Conservation (phyloP, 2,797 vertebrate genomes). For the Typhlichthys eigenmanni region DNA sequence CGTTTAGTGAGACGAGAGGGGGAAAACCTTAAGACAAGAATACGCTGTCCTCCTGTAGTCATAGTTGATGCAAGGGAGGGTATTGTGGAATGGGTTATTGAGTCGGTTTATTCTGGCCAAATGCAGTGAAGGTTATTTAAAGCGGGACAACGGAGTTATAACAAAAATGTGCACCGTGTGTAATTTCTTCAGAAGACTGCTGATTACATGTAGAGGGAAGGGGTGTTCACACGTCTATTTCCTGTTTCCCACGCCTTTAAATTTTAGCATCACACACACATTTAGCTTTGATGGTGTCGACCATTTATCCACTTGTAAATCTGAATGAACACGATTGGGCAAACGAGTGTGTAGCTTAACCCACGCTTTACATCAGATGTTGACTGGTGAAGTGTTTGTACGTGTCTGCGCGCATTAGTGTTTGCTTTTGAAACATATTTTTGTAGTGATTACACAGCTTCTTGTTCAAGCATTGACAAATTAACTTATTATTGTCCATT, state of each 20-base stretch:
- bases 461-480: constrained; percentile 49
- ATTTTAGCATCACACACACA: constrained; percentile 29
- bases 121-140: neutral
- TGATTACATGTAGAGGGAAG: constrained; percentile 13
- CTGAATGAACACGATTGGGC: neutral
- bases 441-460: constrained; percentile 54
- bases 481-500: constrained; percentile 11
- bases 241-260: constrained; percentile 48
- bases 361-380: constrained; percentile 33
- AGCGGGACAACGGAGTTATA: constrained; percentile 2
- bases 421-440: constrained; percentile 54
- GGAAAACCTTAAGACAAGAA: constrained; percentile 8
- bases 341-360: constrained; percentile 10
- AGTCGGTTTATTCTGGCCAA: constrained; percentile 26
- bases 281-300: constrained; percentile 18
- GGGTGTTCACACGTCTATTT: constrained; percentile 10
- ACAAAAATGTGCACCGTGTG: constrained; percentile 16
- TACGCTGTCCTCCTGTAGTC: constrained; percentile 6
- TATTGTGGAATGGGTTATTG: constrained; percentile 15
- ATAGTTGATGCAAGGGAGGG: constrained; percentile 17
- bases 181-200: constrained; percentile 20
- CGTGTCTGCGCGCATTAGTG: neutral
- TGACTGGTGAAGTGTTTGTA: constrained; percentile 16
- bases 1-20: neutral
- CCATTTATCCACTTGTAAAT: constrained; percentile 27